Evolutionary conservation across 1,140 invertebrate species (phyloP), one percentile per base, ranked within the genome.

Genomic region (Hyphantria cunea): DNA sequence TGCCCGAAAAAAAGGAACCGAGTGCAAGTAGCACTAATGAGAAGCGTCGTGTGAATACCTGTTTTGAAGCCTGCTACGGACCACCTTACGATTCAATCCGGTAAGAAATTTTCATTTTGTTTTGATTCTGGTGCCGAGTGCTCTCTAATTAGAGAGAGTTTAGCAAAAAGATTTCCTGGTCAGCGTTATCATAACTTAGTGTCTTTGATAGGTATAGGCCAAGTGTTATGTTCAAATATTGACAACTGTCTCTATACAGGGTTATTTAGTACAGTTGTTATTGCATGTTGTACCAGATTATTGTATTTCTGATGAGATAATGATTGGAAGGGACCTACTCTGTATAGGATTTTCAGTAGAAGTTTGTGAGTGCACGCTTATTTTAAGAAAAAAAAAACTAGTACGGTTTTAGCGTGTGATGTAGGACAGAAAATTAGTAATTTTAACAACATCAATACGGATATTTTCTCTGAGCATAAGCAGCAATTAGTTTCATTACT

Each of bases 41-140:
- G n/a, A n/a, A n/a, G n/a, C n/a, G n/a, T n/a, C n/a, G n/a, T n/a
- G n/a, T n/a, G n/a, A n/a, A n/a, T n/a, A n/a, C n/a, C n/a, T n/a
- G n/a, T n/a, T n/a, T n/a, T n/a, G n/a, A n/a, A n/a, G n/a, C n/a
- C n/a, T n/a, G n/a, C n/a, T n/a, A n/a, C n/a, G n/a, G n/a, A n/a
- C n/a, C n/a, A n/a, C n/a, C n/a, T n/a, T n/a, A 15, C 31, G 39
- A 5, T 14, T 44, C 50, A 56, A 55, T 37, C 53, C 48, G 65
- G 65, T 67, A 52, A 67, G 65, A 52, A 52, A 53, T 67, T 58
- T 63, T 58, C 52, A 52, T 67, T 62, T 52, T 62, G 53, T 47
- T 67, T 62, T 39, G 65, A 53, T n/a, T 62, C 59, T 4, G 53
- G 62, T 56, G 41, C 53, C 39, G 53, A 65, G 44, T 65, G 63